phyloP scores from a whole-genome alignment of 1,140 invertebrate species.

The Dufourea novaeangliae region DNA sequence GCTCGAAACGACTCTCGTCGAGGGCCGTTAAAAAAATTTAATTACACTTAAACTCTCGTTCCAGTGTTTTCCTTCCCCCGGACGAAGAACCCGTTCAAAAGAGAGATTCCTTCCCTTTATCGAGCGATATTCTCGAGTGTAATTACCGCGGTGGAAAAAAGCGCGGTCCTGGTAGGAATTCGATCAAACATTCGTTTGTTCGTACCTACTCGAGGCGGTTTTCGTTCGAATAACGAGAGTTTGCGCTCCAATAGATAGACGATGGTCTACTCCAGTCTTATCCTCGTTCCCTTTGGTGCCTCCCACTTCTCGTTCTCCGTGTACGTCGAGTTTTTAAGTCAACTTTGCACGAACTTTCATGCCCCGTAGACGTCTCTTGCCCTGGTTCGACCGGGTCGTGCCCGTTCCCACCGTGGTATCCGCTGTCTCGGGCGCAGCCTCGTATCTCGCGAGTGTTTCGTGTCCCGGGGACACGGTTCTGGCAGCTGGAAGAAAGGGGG shows the following conservation, averaged over 20 bases:
- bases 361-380: conserved; percentile 37
- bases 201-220: conserved; percentile 22
- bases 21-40: not conserved
- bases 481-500: not conserved
- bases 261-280: conserved; percentile 13
- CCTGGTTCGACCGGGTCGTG: conserved; percentile 11
- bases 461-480: conserved; percentile 31
- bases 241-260: conserved; percentile 10
- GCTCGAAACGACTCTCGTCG: no score
- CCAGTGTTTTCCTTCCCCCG: not conserved
- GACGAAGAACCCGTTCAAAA: not conserved
- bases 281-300: conserved; percentile 25
- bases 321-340: conserved; percentile 57
- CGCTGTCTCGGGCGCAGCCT: not conserved
- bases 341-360: conserved; percentile 56
- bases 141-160: conserved; percentile 2
- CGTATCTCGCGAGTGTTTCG: conserved; percentile 23
- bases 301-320: not conserved
- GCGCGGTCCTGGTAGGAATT: conserved; percentile 15
- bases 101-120: not conserved
- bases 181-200: conserved; percentile 28
- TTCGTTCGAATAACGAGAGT: conserved; percentile 42
- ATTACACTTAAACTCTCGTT: conserved; percentile 3
- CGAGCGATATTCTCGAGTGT: not conserved
- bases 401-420: not conserved